phyloP scores from a whole-genome alignment of 1,140 invertebrate species.

The Macrobrachium rosenbergii region DNA sequence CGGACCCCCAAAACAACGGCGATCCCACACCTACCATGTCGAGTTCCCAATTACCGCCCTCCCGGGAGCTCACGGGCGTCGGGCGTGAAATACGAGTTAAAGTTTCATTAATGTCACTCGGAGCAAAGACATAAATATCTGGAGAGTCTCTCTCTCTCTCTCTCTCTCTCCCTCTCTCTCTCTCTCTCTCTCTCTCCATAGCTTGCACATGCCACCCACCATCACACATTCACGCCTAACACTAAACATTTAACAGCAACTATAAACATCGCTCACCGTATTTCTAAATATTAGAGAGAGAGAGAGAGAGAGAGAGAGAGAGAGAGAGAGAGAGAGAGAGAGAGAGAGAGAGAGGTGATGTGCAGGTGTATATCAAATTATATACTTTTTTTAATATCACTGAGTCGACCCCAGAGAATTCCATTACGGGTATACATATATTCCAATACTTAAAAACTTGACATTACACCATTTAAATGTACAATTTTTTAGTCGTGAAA shows the following conservation, averaged over 20 bases:
- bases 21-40: constrained; percentile 6
- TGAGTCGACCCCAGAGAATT: too few species aligned
- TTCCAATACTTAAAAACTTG: too few species aligned
- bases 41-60: constrained; percentile 34
- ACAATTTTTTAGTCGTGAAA: too few species aligned
- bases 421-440: too few species aligned
- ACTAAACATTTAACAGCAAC: too few species aligned
- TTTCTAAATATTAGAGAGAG: too few species aligned
- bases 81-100: constrained; percentile 52
- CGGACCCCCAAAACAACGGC: background rate
- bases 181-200: background rate
- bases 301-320: background rate
- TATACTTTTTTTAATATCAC: too few species aligned
- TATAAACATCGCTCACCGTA: too few species aligned
- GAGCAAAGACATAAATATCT: constrained; percentile 49
- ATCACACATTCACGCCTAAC: too few species aligned
- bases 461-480: too few species aligned
- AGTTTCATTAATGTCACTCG: constrained; percentile 55
- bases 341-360: background rate
- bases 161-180: background rate
- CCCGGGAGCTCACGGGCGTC: constrained; percentile 20
- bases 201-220: too few species aligned
- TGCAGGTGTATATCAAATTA: background rate
- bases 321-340: background rate
- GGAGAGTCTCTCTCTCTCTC: background rate